Percentiles rank a stretch among this genome's conserved stretches.
These are phyloP conservation scores for Motacilla alba DNA, from an alignment of 2,113 vertebrate species.

Conservation along the genomic window DNA sequence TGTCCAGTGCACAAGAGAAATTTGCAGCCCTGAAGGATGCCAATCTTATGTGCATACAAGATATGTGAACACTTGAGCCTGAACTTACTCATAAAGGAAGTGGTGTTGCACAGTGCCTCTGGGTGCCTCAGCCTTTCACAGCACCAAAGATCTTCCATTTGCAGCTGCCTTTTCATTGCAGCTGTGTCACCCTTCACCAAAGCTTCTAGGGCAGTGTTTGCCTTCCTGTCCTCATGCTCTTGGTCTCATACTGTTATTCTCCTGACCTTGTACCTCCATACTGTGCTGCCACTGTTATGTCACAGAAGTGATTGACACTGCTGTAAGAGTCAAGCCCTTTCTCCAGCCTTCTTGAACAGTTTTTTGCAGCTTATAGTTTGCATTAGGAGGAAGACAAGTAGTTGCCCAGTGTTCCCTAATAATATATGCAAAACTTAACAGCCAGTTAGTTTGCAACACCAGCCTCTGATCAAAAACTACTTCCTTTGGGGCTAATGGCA, in stretches of 20 bases:
- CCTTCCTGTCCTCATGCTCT: background rate
- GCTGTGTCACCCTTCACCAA: background rate
- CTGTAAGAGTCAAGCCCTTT: background rate
- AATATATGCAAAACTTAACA: background rate
- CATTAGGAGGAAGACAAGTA: background rate
- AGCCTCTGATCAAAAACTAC: background rate
- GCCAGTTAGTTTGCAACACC: background rate
- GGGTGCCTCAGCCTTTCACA: background rate
- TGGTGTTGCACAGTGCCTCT: background rate
- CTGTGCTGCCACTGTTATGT: background rate
- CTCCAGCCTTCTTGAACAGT: background rate
- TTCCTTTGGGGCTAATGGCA: background rate
- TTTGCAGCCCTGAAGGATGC: background rate
- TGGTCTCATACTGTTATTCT: background rate
- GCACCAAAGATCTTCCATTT: background rate
- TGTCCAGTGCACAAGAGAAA: background rate
- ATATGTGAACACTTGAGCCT: background rate
- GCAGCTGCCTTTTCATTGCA: background rate
- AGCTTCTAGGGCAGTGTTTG: background rate
- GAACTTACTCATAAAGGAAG: background rate
- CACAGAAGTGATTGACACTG: background rate
- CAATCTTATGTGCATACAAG: background rate
- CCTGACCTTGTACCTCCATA: background rate
- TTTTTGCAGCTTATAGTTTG: background rate
- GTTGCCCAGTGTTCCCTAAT: accelerated